Conservation (phyloP, 2,113 vertebrate species). For the Scopus umbretta region DNA sequence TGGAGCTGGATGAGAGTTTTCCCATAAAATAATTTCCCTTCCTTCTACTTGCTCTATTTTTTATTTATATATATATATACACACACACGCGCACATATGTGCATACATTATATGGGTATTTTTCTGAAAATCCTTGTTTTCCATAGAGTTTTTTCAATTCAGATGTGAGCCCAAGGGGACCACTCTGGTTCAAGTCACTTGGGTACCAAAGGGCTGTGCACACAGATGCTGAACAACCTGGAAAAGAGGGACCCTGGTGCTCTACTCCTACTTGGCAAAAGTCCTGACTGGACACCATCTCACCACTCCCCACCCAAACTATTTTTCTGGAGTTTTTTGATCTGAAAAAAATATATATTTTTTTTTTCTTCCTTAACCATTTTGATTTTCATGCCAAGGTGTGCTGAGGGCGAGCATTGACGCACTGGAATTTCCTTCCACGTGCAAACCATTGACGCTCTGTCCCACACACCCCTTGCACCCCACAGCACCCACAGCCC, state of each 20-base stretch:
- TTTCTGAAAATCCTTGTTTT: not conserved
- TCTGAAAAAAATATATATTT: not conserved
- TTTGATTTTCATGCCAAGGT: not conserved
- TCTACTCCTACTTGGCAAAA: not conserved
- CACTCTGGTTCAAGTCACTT: not conserved
- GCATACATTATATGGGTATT: fast-evolving
- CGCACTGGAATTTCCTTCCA: not conserved
- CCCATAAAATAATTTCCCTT: not conserved
- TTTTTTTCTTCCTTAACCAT: not conserved
- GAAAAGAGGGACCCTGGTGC: not conserved
- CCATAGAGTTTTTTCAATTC: not conserved
- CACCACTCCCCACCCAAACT: not conserved
- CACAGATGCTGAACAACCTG: not conserved
- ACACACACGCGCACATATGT: fast-evolving
- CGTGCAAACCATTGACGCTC: not conserved
- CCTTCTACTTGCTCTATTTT: not conserved
- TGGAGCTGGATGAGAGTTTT: not conserved
- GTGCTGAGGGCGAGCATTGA: not conserved
- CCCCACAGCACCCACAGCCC: not conserved
- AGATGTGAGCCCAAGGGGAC: not conserved
- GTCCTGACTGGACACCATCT: not conserved
- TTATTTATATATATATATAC: not conserved
- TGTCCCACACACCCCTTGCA: not conserved
- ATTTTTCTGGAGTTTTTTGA: not conserved
- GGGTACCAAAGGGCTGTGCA: not conserved